Evolutionary conservation across 2,113 vertebrate genomes (phyloP).

Genomic region (Neolamprologus longior): DNA sequence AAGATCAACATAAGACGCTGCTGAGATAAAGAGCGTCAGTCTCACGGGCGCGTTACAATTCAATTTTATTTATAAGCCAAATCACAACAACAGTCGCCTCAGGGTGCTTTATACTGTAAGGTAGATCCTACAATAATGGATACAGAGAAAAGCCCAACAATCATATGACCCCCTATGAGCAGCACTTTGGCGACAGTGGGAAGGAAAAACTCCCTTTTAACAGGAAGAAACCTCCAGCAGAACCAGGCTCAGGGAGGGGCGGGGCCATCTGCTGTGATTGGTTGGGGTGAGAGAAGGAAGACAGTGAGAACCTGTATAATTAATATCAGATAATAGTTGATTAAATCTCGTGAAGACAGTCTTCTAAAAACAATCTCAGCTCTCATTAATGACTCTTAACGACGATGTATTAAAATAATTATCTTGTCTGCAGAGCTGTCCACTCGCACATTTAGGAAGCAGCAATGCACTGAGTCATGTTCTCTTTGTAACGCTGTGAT

Average conservation of each 20-base stretch:
- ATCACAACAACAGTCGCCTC: background rate
- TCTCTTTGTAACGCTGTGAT: rapidly evolving
- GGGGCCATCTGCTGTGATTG: background rate
- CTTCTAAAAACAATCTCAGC: background rate
- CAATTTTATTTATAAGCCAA: background rate
- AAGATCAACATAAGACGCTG: background rate
- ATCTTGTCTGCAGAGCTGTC: background rate
- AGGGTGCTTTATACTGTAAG: rapidly evolving
- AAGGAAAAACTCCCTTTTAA: background rate
- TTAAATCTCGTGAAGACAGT: background rate
- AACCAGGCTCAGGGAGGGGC: background rate
- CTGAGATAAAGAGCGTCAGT: background rate
- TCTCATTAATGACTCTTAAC: background rate
- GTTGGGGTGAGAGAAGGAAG: background rate
- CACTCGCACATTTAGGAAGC: background rate
- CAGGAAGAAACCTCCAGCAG: rapidly evolving
- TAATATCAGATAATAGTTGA: background rate
- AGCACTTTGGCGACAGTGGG: background rate
- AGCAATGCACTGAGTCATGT: background rate
- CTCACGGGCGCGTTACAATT: background rate
- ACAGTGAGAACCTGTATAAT: background rate
- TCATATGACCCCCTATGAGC: background rate
- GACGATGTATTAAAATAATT: background rate
- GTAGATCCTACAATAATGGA: rapidly evolving
- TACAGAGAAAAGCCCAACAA: rapidly evolving